Conservation (phyloP, 1,140 invertebrate genomes). For the Anoplophora glabripennis region DNA sequence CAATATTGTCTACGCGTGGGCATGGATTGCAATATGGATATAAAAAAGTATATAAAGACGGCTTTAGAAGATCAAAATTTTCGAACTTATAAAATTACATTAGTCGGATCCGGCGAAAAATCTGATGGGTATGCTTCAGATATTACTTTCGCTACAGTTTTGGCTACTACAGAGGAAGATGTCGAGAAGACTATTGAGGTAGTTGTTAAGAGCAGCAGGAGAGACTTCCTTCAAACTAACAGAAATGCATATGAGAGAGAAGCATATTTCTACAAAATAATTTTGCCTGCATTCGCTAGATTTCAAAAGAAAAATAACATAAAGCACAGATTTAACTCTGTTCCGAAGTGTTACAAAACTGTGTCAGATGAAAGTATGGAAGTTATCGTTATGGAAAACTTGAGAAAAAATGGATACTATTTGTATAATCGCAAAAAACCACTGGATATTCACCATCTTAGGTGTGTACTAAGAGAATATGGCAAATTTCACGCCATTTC, state of each 20-base stretch:
- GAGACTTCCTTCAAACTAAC: conserved; percentile 4
- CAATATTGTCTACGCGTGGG: too few relatives aligned
- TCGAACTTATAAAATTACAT: too few relatives aligned
- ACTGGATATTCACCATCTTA: conserved; percentile 50
- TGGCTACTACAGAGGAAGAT: conserved; percentile 1
- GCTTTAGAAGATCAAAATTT: too few relatives aligned
- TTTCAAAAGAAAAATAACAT: conserved; percentile 30
- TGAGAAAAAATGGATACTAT: conserved; percentile 47
- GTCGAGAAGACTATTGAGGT: not conserved
- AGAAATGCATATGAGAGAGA: conserved; percentile 31
- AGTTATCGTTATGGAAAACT: conserved; percentile 56
- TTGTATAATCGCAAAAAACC: conserved; percentile 50
- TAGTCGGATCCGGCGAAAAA: conserved; percentile 16
- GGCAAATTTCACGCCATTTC: conserved; percentile 56
- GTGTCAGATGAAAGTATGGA: conserved; percentile 46
- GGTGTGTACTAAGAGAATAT: conserved; percentile 51
- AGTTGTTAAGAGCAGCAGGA: conserved; percentile 24
- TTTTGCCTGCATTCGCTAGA: conserved; percentile 30
- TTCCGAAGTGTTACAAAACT: conserved; percentile 46
- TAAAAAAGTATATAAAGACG: too few relatives aligned
- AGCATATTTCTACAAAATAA: conserved; percentile 34
- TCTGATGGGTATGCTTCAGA: conserved; percentile 29
- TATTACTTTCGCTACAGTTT: conserved; percentile 20
- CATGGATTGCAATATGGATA: too few relatives aligned
- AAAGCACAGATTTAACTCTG: conserved; percentile 24